These are phyloP conservation scores for Percopsis omiscomaycus DNA, from an alignment of 2,797 vertebrate genomes.

Conservation along the genomic window DNA sequence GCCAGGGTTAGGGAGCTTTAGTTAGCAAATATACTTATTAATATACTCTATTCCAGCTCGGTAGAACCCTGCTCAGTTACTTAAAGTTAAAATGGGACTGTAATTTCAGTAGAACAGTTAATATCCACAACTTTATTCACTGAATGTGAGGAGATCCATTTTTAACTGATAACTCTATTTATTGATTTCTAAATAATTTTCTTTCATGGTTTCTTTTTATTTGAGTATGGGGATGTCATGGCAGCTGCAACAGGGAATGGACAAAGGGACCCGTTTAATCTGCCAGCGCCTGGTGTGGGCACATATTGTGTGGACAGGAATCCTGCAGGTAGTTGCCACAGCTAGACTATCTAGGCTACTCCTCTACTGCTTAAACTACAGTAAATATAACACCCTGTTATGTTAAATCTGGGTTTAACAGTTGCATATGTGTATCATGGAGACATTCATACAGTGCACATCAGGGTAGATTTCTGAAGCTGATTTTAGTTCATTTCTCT, in stretches of 20 bases:
- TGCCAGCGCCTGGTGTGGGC: slow-evolving; percentile 81
- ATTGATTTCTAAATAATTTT: background rate
- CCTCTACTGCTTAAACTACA: background rate
- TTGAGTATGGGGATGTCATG: slow-evolving; percentile 83
- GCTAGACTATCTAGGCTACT: background rate
- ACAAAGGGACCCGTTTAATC: slow-evolving; percentile 65
- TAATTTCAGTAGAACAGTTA: too few species aligned
- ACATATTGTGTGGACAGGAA: slow-evolving; percentile 82
- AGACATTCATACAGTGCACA: background rate
- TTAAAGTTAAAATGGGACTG: too few species aligned
- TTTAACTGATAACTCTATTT: background rate
- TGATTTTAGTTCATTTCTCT: background rate
- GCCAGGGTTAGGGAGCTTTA: background rate
- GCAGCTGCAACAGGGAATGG: slow-evolving; percentile 39
- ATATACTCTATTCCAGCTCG: too few species aligned
- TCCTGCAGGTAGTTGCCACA: slow-evolving; percentile 82
- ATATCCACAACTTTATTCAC: too few species aligned
- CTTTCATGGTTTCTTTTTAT: slow-evolving; percentile 14
- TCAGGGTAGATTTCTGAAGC: too few species aligned
- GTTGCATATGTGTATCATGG: background rate
- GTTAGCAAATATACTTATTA: background rate
- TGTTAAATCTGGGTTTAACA: background rate
- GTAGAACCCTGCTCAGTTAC: too few species aligned
- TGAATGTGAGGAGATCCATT: too few species aligned
- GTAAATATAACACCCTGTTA: background rate